Conservation (phyloP, 2,797 vertebrate species). For the Sternarchorhynchus goeldii region DNA sequence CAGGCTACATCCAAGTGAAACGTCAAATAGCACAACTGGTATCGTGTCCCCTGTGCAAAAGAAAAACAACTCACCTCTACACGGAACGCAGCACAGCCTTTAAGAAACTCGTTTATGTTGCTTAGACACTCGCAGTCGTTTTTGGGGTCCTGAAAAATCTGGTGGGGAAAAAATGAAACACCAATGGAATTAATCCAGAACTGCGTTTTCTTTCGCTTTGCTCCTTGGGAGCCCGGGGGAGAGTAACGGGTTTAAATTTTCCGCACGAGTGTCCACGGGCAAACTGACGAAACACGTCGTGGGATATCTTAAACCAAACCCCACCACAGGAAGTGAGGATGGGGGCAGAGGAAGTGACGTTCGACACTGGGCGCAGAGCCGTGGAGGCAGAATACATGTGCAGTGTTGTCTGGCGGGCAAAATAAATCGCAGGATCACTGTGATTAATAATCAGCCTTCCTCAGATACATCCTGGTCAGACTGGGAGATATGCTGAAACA, state of each 20-base stretch:
- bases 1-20: neutral
- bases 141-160: constrained; percentile 90
- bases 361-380: neutral
- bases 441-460: too few species aligned
- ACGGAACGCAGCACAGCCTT: constrained; percentile 84
- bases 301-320: constrained; percentile 24
- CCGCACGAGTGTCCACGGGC: constrained; percentile 19
- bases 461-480: too few species aligned
- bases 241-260: neutral
- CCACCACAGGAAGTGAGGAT: constrained; percentile 49
- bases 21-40: neutral
- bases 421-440: constrained; percentile 2
- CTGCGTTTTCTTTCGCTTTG: neutral
- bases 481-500: too few species aligned
- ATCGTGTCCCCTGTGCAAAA: neutral
- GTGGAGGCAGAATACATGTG: neutral
- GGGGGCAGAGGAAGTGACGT: constrained; percentile 65
- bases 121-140: constrained; percentile 87
- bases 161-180: constrained; percentile 39
- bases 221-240: neutral
- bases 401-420: constrained; percentile 31
- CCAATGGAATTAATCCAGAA: neutral
- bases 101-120: constrained; percentile 91
- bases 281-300: neutral
- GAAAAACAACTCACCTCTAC: constrained; percentile 85